A percentile compares a stretch with the other conserved stretches of the same genome.
These are phyloP conservation scores for Pseudoatta argentina DNA, from an alignment of 1,140 invertebrate species.

Conservation along the genomic window DNA sequence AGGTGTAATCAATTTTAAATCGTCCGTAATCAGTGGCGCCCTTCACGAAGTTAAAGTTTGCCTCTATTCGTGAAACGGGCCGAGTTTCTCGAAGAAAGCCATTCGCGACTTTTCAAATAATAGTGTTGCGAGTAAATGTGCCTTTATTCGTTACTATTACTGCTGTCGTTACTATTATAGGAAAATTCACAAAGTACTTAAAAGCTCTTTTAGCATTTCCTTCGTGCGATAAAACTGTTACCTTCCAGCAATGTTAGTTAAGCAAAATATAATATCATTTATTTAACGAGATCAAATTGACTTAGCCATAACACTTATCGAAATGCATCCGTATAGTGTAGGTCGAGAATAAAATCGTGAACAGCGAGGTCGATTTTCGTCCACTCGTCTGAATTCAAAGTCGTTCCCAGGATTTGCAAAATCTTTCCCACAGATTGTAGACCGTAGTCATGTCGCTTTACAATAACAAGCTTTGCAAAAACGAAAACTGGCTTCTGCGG, in stretches of 20 bases:
- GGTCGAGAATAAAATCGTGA: conserved; percentile 25
- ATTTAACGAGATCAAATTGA: conserved; percentile 7
- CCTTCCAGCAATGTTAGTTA: not conserved
- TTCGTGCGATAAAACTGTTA: not conserved
- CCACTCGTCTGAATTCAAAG: not conserved
- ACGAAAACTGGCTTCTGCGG: conserved; percentile 19
- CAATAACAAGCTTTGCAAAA: conserved; percentile 36
- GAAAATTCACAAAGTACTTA: conserved; percentile 10
- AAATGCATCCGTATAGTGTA: not conserved
- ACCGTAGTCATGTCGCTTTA: conserved; percentile 22
- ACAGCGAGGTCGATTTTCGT: conserved; percentile 28
- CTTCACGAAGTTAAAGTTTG: conserved; percentile 37
- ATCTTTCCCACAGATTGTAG: conserved; percentile 21
- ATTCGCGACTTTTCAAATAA: conserved; percentile 23
- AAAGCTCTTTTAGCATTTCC: not conserved
- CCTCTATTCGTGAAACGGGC: not conserved
- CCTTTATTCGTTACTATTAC: conserved; percentile 46
- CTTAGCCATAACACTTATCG: not conserved
- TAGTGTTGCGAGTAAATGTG: conserved; percentile 14
- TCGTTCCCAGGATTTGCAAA: conserved; percentile 11
- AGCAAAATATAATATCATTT: not conserved
- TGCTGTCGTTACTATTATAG: not conserved
- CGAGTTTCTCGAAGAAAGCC: conserved; percentile 30
- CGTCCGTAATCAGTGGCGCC: conserved; percentile 44
- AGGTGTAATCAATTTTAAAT: conserved; percentile 72